Evolutionary conservation across 2,888 invertebrate species (phyloP), one percentile per base, ranked within the genome.

Genomic region (Pristionchus exspectatus): DNA sequence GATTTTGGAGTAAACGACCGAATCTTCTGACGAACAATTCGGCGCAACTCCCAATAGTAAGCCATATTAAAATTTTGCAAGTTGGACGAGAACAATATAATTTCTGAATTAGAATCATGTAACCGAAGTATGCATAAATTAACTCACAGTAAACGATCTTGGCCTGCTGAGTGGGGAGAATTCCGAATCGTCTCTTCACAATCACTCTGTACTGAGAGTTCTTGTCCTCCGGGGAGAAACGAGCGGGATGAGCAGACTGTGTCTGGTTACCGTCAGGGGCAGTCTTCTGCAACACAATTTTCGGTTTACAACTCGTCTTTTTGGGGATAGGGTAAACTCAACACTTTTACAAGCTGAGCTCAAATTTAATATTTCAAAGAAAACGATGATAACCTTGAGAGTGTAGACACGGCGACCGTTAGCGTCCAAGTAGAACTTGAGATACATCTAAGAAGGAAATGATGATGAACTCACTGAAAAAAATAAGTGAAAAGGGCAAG

Each of bases 201-300:
- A 96, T 97, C 91, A 98, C 97, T 93, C 98, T 96, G 94, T 98
- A 97, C 92, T 97, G 96, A 1, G 98, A 98, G 95, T 97, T 98
- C 95, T 97, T 97, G 95, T 98, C 98, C 95, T 98, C 98, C 0
- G 98, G 98, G 1, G 98, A 98, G 95, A 98, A 98, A 83, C 98
- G 97, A 90, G 98, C 98, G 95, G 97, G 98, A 96, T 98, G 98
- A 9, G 98, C 98, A 0, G 98, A 97, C 89, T 97, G 94, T 0
- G 98, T 98, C 0, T 97, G 97, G 90, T 96, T 97, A 66, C 97
- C 97, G 93, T 96, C 95, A 0, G 97, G 97, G 94, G 97, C 97
- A 72, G 96, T 96, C 95, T 97, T 97, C 98, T 98, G 96, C 85
- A 96, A 91, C 4, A 24, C 63, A 18, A 63, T 21, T 12, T 63